Percentiles rank a stretch among this genome's conserved stretches.
These are phyloP conservation scores for Bufo gargarizans DNA, from an alignment of 2,113 vertebrate genomes.

Conservation along the genomic window DNA sequence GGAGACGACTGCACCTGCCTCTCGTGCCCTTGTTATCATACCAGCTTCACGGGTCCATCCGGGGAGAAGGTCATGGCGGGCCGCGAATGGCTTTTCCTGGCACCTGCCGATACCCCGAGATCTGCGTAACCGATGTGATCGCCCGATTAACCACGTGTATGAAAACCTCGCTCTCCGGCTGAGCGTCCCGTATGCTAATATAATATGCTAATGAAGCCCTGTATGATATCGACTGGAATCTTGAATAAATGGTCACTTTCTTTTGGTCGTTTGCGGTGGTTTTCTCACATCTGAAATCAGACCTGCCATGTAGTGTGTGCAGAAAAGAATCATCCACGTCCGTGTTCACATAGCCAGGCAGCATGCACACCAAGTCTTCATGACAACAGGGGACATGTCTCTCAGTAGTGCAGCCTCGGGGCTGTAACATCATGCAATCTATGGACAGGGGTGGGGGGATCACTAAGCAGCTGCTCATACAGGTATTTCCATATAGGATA, in stretches of 20 bases:
- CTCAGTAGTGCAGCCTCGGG: no score
- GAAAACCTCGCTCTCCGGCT: neutral
- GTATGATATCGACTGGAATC: constrained; percentile 51
- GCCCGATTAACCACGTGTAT: constrained; percentile 40
- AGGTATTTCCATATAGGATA: no score
- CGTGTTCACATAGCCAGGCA: no score
- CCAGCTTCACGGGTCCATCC: neutral
- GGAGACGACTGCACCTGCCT: neutral
- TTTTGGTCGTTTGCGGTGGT: constrained; percentile 29
- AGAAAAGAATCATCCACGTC: no score
- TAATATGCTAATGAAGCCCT: constrained; percentile 53
- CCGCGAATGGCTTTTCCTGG: constrained; percentile 23
- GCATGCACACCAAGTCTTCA: no score
- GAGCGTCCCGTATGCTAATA: constrained; percentile 54
- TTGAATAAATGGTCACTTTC: constrained; percentile 43
- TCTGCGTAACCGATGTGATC: constrained; percentile 43
- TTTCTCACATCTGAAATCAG: neutral
- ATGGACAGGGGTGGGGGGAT: no score
- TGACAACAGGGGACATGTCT: no score
- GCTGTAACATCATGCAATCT: no score
- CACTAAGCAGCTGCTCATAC: no score
- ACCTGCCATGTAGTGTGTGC: neutral
- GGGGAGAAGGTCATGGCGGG: neutral
- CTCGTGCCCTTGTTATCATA: neutral
- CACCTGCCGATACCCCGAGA: constrained; percentile 21